Conservation (phyloP, 2,113 vertebrate genomes). For the Bos taurus region ARS-UCD2.0 NC_037330.1:80962001-80962500, state of each 20-base stretch:
- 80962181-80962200: background rate
- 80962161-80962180: background rate
- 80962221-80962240: background rate
- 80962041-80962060: background rate
- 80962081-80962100: background rate
- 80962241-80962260: background rate
- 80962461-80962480: background rate
- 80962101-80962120: background rate
- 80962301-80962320: background rate
- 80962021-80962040: background rate
- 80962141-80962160: background rate
- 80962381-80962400: background rate
- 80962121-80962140: background rate
- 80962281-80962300: background rate
- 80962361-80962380: background rate
- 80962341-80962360: background rate
- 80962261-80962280: background rate
- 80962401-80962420: background rate
- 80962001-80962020: background rate
- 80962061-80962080: background rate
- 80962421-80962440: background rate
- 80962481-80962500: background rate
- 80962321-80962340: background rate
- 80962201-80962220: background rate
- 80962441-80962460: background rate